Base-by-base conservation (phyloP, 1,140 invertebrate genomes). In the Diorhabda elongata region DNA sequence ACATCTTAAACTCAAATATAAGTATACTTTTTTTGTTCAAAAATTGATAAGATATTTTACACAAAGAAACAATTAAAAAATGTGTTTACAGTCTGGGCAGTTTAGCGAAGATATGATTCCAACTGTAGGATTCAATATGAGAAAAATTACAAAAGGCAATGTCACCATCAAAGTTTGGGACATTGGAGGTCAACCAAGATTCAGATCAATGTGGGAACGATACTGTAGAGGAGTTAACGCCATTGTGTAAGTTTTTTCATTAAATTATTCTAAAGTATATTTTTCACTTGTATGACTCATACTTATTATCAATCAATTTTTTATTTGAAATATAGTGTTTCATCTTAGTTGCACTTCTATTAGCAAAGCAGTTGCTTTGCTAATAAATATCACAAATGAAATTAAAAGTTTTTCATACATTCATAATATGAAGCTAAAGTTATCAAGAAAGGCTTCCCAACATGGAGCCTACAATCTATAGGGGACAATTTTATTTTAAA, bases 61-160 rank as follows among this genome's bases (percentile, higher is more conserved):
- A 26, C 1, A 26, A 67, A 44, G 3, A 11, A 26, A 60, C 11
- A 26, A 44, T 60, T 3, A n/a, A 43, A 60, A n/a, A 63, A 26
- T 26, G 45, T 6, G 71, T 77, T 86, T 87, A 68, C 83, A 97
- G 94, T 95, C 96, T 74, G 98, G 97, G 42, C 96, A 99, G 80
- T 99, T 99, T 82, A 98, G 93, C 79, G 98, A 99, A 88, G 98
- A 99, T 77, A 99, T 99, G 97, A 99, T 99, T 78, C 98, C 98
- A 8, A 99, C 98, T 75, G 98, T 99, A 67, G 98, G 98, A 41
- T 99, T 99, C 83, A 99, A 99, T 79, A 99, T 99, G 97, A 88
- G 98, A 68, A 99, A 99, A 89, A 98, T 99, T 69, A 99, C 97
- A 61, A 99, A 99, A 87, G 98, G 98, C 75, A 99, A 99, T 86